Percentiles rank a stretch among this genome's conserved stretches.
Conservation (phyloP, 2,888 invertebrate genomes). For the Leucania comma region DNA sequence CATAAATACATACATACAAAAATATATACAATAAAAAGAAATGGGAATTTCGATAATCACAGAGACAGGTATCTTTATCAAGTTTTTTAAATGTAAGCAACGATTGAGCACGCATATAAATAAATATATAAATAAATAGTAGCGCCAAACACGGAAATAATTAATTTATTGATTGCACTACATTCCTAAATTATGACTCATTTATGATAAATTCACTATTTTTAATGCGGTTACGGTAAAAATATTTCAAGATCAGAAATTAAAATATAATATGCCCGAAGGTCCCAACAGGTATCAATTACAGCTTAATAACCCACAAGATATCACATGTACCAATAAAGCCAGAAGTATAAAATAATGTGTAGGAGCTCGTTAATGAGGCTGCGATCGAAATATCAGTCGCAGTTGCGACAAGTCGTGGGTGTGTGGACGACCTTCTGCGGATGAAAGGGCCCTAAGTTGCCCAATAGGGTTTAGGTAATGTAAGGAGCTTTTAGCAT, state of each 20-base stretch:
- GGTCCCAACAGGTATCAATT: slow-evolving; percentile 34
- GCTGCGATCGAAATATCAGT: slow-evolving; percentile 55
- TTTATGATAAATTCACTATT: not conserved
- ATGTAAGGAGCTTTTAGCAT: slow-evolving; percentile 21
- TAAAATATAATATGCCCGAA: not conserved
- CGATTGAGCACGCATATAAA: too few species aligned
- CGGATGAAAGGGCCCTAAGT: slow-evolving; percentile 58
- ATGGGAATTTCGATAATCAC: too few species aligned
- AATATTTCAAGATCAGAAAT: slow-evolving; percentile 6
- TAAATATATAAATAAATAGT: too few species aligned
- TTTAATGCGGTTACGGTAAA: not conserved
- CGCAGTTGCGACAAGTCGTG: slow-evolving; percentile 61
- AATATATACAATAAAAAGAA: too few species aligned
- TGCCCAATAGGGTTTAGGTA: slow-evolving; percentile 47
- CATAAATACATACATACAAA: too few species aligned
- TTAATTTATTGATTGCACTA: not conserved
- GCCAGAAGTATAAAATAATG: slow-evolving; percentile 42
- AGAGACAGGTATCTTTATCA: too few species aligned
- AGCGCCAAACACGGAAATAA: not conserved
- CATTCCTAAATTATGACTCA: not conserved
- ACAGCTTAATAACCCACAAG: slow-evolving; percentile 47
- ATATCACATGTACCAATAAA: slow-evolving; percentile 56
- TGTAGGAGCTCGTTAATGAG: slow-evolving; percentile 63
- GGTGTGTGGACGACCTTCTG: slow-evolving; percentile 68
- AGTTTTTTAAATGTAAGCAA: too few species aligned